phyloP scores from a whole-genome alignment of 2,113 vertebrate species.

The Hirundichthys speculiger region DNA sequence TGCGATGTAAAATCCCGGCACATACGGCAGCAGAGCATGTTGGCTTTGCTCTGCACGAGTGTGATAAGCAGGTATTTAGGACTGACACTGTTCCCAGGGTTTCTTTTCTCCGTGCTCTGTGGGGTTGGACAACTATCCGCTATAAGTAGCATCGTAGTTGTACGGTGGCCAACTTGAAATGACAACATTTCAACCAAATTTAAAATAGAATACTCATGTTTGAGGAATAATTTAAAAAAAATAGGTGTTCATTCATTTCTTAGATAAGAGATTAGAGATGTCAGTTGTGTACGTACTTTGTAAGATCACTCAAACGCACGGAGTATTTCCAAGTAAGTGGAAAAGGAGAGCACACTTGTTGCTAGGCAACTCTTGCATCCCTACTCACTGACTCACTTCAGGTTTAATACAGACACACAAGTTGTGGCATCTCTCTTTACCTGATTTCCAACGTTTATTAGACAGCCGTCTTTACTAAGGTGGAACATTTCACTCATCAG shows the following conservation, averaged over 20 bases:
- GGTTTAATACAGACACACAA: constrained; percentile 35
- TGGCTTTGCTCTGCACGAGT: too few relatives aligned
- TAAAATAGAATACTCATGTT: too few relatives aligned
- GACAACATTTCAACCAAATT: too few relatives aligned
- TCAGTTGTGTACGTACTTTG: constrained; percentile 31
- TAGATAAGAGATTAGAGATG: too few relatives aligned
- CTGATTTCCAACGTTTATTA: constrained; percentile 31
- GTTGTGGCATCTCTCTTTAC: constrained; percentile 38
- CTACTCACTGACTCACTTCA: constrained; percentile 50
- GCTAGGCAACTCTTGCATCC: constrained; percentile 77
- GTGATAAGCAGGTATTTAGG: too few relatives aligned
- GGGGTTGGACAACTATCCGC: too few relatives aligned
- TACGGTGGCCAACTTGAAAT: too few relatives aligned
- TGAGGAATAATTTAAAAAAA: too few relatives aligned
- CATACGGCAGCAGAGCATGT: background rate
- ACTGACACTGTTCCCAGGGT: too few relatives aligned
- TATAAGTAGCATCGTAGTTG: too few relatives aligned
- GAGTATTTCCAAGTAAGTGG: constrained; percentile 60
- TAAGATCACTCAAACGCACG: constrained; percentile 19
- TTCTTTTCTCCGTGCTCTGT: too few relatives aligned
- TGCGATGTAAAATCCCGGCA: constrained; percentile 33
- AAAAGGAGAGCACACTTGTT: constrained; percentile 78
- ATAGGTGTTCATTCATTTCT: too few relatives aligned
- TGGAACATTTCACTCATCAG: background rate
- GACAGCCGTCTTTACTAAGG: background rate